Evolutionary conservation across 2,888 invertebrate genomes (phyloP), one percentile per base, ranked within the genome.

Genomic region (Plebejus anna): DNA sequence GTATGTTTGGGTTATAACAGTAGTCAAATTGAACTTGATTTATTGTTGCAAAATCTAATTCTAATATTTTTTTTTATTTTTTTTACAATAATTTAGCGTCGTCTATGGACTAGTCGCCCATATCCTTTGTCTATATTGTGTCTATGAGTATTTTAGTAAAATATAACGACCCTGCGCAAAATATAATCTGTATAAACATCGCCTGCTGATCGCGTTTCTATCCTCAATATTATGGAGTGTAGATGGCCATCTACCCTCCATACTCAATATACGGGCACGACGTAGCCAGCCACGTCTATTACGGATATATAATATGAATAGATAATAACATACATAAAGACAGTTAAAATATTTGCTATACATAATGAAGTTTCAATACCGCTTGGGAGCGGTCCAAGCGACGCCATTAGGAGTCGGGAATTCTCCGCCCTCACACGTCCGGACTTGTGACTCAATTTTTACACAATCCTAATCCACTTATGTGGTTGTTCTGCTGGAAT

Each of bases 381-480:
- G 89, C 89, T 90, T 88, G 90, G 83, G 84, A 81, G 82, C 84
- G 80, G 81, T 82, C 79, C 80, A 82, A 83, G 85, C 86, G 87
- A 87, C 88, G 89, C 91, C 90, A 92, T 91, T 92, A 93, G 89
- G 22, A 59, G 59, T 59, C 59, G 90, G 90, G 92, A 89, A 92
- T 91, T 89, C 81, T 78, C 81, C 84, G 78, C 82, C 83, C 90
- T 89, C 81, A 81, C 73, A 79, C 79, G 77, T 79, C 79, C 80
- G 80, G 80, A 79, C 80, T 73, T 73, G 72, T 51, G 51, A 73
- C 51, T 73, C 47, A 28, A 51, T 73, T 73, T 73, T 73, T 73
- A 32, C 66, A 66, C 66, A 66, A 66, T 66, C 66, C 32, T 66
- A 11, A 66, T 66, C 66, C 32, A 32, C 66, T 66, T 66, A 66